Evolutionary conservation across 2,113 vertebrate species (phyloP), one percentile per base, ranked within the genome.

Genomic region (Anoura caudifer): DNA sequence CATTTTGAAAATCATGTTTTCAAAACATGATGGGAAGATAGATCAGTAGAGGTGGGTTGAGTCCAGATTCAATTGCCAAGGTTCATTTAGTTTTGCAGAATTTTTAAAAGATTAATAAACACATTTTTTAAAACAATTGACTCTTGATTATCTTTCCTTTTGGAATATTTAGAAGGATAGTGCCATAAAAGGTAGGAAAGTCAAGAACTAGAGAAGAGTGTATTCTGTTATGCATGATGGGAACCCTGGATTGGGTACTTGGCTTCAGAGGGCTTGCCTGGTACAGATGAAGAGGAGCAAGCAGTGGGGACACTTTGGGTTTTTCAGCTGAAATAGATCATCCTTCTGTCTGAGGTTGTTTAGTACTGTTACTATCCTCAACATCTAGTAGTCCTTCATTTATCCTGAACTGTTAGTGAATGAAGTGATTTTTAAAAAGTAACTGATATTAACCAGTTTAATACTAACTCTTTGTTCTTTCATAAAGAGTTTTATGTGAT

Each of bases 401-500:
- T 92, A 82, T 45, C n/a, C 36, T 97, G 47, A 83, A 67, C 94
- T 95, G 28, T 69, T 79, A 70, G 50, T 72, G n/a, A 94, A 45
- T 93, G 73, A 93, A 94, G 61, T 82, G 43, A 17, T 82, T 77
- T 82, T 89, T 70, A 19, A 41, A 54, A 50, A 94, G 77, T 91
- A 89, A 91, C 36, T 61, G 3, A 83, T 83, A 26, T 36, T 95
- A 90, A 85, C 26, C 38, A 87, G 33, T 38, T 94, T 45, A 90
- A 38, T 95, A 65, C 50, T 59, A 80, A 92, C 61, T 90, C 69
- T 94, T 72, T 88, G n/a, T 59, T 87, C n/a, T 90, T 95, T 95
- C 12, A 43, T 88, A 85, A 88, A 75, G 67, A 63, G 28, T 75
- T 24, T 92, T 87, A 82, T 38, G 14, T 89, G n/a, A 70, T 54